Conservation (phyloP, 2,888 invertebrate species). For the Sericinus montela region DNA sequence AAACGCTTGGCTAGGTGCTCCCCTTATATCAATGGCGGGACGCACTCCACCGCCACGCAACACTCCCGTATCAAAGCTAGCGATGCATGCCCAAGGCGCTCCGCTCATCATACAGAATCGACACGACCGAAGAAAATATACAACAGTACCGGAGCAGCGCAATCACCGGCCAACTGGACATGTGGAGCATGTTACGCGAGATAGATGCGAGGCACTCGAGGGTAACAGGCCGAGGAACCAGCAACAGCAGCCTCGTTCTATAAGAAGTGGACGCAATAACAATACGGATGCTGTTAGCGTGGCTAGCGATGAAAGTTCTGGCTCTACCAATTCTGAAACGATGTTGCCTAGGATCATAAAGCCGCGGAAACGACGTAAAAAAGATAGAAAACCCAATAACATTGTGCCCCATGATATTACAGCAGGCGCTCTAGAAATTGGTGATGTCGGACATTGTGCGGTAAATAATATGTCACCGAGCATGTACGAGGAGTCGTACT, state of each 20-base stretch:
- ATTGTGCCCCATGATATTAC: slow-evolving; percentile 68
- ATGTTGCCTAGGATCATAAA: slow-evolving; percentile 93
- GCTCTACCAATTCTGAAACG: slow-evolving; percentile 82
- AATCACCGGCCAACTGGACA: slow-evolving; percentile 54
- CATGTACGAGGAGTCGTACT: slow-evolving; percentile 71
- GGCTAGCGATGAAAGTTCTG: slow-evolving; percentile 88
- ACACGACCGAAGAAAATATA: slow-evolving; percentile 76
- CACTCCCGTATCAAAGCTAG: slow-evolving; percentile 84
- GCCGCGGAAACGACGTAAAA: slow-evolving; percentile 93
- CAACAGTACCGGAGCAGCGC: slow-evolving; percentile 60
- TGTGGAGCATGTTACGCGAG: slow-evolving; percentile 50
- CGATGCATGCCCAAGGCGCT: slow-evolving; percentile 90
- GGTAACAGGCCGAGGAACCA: slow-evolving; percentile 63
- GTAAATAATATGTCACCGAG: slow-evolving; percentile 53
- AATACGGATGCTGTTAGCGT: slow-evolving; percentile 85
- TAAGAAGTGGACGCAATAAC: slow-evolving; percentile 70
- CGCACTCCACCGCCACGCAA: slow-evolving; percentile 69
- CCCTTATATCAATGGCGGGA: slow-evolving; percentile 88
- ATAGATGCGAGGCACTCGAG: slow-evolving; percentile 59
- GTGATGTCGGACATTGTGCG: slow-evolving; percentile 68
- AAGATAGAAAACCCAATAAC: slow-evolving; percentile 87
- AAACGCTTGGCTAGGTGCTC: slow-evolving; percentile 88
- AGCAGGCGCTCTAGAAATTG: slow-evolving; percentile 56
- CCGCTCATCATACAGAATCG: slow-evolving; percentile 88
- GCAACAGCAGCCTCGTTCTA: slow-evolving; percentile 62